Evolutionary conservation across 2,113 vertebrate genomes (phyloP), one percentile per base, ranked within the genome.

Genomic region (Semnornis frantzii): DNA sequence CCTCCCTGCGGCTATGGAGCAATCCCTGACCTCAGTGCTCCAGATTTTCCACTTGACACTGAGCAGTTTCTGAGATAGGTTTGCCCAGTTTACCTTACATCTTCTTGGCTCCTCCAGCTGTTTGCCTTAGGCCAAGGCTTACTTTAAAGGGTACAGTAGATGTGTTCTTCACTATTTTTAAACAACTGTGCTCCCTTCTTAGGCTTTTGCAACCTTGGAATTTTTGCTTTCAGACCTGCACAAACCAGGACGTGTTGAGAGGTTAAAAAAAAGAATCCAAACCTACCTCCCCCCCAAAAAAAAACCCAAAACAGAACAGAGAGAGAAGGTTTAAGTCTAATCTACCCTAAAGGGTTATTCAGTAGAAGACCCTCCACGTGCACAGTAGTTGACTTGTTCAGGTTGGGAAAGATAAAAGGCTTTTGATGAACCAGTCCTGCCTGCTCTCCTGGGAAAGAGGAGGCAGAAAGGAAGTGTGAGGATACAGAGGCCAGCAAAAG

Each of bases 381-480:
- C n/a, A 63, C 71, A 93, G 86, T 92, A 57, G 85, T 31, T 59
- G 76, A 65, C 82, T 95, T 94, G 92, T 94, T 95, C 37, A 9
- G 77, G 46, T 95, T 69, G 7, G 0, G 23, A 16, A 52, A 55
- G 84, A 82, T 82, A 74, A 95, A 96, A 96, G 80, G 24, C 46
- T 65, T 95, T 96, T 85, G 48, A 78, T 50, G 82, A 78, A 27
- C 15, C 37, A 16, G 31, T 39, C 50, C 77, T 76, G n/a, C 25
- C 55, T 60, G 1, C 44, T 23, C 34, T 33, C 65, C 37, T 11
- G 4, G 68, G 60, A 37, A 87, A 21, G 46, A 50, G 73, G n/a
- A 50, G 28, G 39, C 60, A 69, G 86, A 62, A 82, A n/a, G 82
- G 84, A 87, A 91, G 55, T 1, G 3, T 21, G 8, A 82, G 73